Evolutionary conservation across 1,140 invertebrate species (phyloP), one percentile per base, ranked within the genome.

Genomic region (Hestina assimilis): DNA sequence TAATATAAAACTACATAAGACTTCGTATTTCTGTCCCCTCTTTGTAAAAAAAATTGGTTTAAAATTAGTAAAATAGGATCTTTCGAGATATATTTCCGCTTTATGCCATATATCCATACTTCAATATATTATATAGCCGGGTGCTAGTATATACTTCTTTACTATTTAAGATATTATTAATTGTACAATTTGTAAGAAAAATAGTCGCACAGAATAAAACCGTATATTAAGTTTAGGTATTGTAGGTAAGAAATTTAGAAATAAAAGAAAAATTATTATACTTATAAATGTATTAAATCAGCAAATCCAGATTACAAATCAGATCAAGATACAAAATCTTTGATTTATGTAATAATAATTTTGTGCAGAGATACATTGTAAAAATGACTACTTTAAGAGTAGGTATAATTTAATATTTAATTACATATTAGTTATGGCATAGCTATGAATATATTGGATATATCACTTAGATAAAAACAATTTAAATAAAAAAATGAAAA

Each of bases 211-310:
- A 31, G 3, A 3, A 11, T 11, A 11, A 7, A 31, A 6, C 28
- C 7, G 7, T 24, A 7, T 4, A 4, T 7, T 7, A 24, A 4
- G 3, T 4, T 7, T 24, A 24, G 23, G 23, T 24, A 3, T 7
- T 4, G 3, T 4, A 4, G 23, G 3, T 24, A 24, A 4, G 3
- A 24, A 4, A 7, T 7, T 24, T 7, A 4, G 3, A 19, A 38
- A 19, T 9, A 38, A 38, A 38, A 38, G n/a, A 19, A 38, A 14
- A 19, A 17, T 38, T 0, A 19, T 26, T 64, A 64, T 75, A 75
- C 77, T 79, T 83, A 82, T 72, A 83, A 86, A 83, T 83, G 80
- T 83, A 86, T 75, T 86, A 86, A 86, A 86, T 79, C 80, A 81
- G 70, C 77, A 72, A 81, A 66, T 74, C 69, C 63, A 74, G 74